phyloP scores from a whole-genome alignment of 2,888 invertebrate species.

The Tachystola acroxantha region DNA sequence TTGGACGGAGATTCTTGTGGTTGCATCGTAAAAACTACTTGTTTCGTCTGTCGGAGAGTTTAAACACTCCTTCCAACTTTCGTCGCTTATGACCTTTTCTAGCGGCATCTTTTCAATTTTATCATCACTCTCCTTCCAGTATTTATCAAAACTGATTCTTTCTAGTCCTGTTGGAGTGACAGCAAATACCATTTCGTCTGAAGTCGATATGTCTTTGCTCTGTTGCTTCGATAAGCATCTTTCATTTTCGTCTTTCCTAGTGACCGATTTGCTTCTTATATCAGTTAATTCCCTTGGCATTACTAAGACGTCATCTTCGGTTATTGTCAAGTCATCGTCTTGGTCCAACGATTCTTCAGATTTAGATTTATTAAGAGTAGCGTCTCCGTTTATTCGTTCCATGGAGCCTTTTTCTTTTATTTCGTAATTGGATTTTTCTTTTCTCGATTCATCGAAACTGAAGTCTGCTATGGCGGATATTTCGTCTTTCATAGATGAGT shows the following conservation, averaged over 20 bases:
- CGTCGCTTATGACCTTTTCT: constrained; percentile 57
- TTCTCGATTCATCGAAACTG: constrained; percentile 59
- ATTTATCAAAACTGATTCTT: constrained; percentile 70
- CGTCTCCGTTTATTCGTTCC: constrained; percentile 38
- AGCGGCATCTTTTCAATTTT: constrained; percentile 33
- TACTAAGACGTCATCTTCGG: constrained; percentile 61
- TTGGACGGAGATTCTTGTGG: constrained; percentile 55
- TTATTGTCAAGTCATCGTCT: constrained; percentile 72
- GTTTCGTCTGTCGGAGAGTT: constrained; percentile 54
- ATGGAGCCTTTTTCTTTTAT: constrained; percentile 7
- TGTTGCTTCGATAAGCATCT: constrained; percentile 62
- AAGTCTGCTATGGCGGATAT: constrained; percentile 64
- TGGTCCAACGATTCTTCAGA: constrained; percentile 66
- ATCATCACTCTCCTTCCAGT: constrained; percentile 60
- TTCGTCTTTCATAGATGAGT: constrained; percentile 72
- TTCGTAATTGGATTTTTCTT: constrained; percentile 25
- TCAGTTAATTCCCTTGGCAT: constrained; percentile 57
- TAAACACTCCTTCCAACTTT: constrained; percentile 65
- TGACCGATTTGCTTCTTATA: constrained; percentile 49
- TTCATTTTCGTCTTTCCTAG: constrained; percentile 38
- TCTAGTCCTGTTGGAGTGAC: constrained; percentile 72
- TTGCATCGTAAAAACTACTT: constrained; percentile 45
- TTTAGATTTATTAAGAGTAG: constrained; percentile 52
- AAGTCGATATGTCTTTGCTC: constrained; percentile 71
- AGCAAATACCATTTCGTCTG: constrained; percentile 75